Percentiles rank a stretch among this genome's conserved stretches.
These are phyloP conservation scores for Clarias fuscus DNA, from an alignment of 2,797 vertebrate genomes.

Conservation along the genomic window DNA sequence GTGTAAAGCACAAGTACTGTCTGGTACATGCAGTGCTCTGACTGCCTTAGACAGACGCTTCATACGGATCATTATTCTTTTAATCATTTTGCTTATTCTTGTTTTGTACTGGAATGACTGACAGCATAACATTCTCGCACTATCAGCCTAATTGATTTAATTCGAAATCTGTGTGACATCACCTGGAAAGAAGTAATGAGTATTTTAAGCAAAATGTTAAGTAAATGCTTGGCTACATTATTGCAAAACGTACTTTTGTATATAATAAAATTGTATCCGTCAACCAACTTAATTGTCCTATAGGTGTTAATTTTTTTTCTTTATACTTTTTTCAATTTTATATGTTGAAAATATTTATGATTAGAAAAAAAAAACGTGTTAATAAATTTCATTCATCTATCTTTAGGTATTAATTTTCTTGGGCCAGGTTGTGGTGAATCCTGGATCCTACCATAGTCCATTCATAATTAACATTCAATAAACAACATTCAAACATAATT, in stretches of 20 bases:
- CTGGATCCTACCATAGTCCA: not conserved
- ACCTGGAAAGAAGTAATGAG: constrained; percentile 2
- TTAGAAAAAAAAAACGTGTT: not conserved
- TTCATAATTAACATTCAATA: no score
- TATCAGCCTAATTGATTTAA: not conserved
- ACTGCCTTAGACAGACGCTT: not conserved
- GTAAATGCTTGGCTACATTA: not conserved
- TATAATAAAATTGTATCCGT: not conserved
- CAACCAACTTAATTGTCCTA: not conserved
- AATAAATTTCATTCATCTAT: not conserved
- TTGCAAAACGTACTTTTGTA: not conserved
- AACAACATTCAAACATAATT: not conserved
- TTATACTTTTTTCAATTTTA: not conserved
- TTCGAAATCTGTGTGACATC: not conserved
- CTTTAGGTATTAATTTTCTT: not conserved
- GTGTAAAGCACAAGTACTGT: not conserved
- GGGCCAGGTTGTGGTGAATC: not conserved
- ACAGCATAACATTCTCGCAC: not conserved
- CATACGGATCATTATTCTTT: constrained; percentile 8
- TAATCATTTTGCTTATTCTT: constrained; percentile 17
- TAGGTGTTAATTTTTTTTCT: not conserved
- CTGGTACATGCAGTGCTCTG: not conserved
- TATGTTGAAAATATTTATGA: not conserved
- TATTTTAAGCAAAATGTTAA: not conserved
- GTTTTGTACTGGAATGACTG: constrained; percentile 18